Base-by-base conservation (phyloP, 2,888 invertebrate genomes). In the Cantharis flavilabris region DNA sequence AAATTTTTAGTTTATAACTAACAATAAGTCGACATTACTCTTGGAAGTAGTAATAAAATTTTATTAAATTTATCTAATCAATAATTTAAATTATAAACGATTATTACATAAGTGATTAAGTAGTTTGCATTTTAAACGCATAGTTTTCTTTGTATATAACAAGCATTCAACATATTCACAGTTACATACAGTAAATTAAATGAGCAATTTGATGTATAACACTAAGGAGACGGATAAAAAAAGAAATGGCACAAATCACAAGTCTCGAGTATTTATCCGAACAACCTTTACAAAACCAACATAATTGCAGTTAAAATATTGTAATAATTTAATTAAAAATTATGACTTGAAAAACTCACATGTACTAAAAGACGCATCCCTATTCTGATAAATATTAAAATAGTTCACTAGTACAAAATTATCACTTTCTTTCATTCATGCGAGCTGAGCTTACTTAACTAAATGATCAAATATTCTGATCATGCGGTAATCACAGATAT, bases 401-500 rank as follows among this genome's bases (percentile, higher is more conserved):
- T 88, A 88, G 86, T 88, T 86, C 84, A 86, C 85, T 87, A 86
- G 84, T 86, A 87, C 85, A 88, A 88, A 88, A 88, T 87, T 87
- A 88, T 88, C 88, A 88, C 88, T 87, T 87, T 86, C 85, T 86
- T 86, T 86, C 86, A 87, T 85, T 86, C 86, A 85, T 84, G 83
- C 86, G 86, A 87, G 85, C 87, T 88, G 87, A 87, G 86, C 87
- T 87, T 87, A 86, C 83, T 82, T 83, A 83, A 80, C 80, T 83
- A 84, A 82, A 86, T 86, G 85, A 86, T 83, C 85, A 85, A 83
- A 86, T 76, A 85, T 86, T 87, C 85, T 86, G 88, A 87, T 88
- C 88, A 88, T 88, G 84, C 86, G 86, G 82, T 83, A 84, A 88
- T 89, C 89, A 89, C 88, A 89, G 88, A 89, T 89, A 88, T 88